Conservation (phyloP, 2,113 vertebrate genomes). For the Orthonyx spaldingii region DNA sequence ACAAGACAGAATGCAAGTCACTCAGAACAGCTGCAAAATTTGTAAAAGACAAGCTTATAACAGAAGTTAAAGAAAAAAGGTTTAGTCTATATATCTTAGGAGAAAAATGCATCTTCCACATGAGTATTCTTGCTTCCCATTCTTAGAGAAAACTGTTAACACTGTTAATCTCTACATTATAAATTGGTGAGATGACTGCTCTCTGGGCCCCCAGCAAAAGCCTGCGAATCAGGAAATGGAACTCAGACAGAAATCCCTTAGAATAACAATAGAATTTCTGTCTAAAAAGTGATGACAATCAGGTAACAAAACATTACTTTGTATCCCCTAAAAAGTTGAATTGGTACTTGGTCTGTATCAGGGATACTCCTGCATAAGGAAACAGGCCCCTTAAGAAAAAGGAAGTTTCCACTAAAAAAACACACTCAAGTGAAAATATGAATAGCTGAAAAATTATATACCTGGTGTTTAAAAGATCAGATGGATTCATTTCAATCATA, state of each 20-base stretch:
- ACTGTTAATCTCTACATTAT: not conserved
- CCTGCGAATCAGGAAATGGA: not conserved
- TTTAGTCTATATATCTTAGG: not conserved
- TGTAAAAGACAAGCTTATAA: not conserved
- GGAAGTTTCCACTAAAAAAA: not conserved
- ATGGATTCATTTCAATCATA: not conserved
- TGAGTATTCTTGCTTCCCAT: not conserved
- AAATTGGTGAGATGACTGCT: not conserved
- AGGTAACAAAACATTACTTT: not conserved
- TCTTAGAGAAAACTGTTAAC: not conserved
- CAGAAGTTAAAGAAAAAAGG: not conserved
- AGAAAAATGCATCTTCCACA: not conserved
- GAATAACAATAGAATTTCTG: not conserved
- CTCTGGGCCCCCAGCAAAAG: not conserved
- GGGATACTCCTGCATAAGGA: not conserved
- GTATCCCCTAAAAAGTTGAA: rapidly evolving
- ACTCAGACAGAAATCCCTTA: not conserved
- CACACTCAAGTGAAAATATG: not conserved
- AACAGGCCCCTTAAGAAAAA: not conserved
- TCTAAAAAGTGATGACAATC: not conserved
- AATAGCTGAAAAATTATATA: not conserved
- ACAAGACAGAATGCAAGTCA: not conserved
- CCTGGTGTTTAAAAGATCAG: not conserved
- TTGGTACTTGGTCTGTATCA: not conserved
- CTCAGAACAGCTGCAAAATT: not conserved